These are phyloP conservation scores for Acyrthosiphon pisum DNA, from an alignment of 1,140 invertebrate genomes.

Conservation along the genomic window DNA sequence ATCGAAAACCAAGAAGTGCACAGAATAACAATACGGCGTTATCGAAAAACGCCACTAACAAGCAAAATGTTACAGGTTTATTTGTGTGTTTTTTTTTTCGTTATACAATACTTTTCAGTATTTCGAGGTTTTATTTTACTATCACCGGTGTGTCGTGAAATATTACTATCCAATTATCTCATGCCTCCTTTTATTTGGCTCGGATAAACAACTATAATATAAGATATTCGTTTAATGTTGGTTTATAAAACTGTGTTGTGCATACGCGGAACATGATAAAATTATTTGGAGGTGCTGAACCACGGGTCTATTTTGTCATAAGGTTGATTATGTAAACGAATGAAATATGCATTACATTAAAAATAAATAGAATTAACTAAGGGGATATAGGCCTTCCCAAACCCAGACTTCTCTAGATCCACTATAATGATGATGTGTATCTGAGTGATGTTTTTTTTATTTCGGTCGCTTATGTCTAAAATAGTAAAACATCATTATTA, in stretches of 20 bases:
- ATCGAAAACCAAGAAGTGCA: background rate
- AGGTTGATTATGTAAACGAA: background rate
- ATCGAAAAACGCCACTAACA: background rate
- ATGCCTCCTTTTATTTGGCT: background rate
- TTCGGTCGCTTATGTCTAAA: background rate
- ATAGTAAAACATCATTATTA: background rate
- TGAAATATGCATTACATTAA: background rate
- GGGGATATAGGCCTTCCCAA: background rate
- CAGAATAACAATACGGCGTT: background rate
- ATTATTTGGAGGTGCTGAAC: background rate
- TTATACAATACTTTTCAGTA: background rate
- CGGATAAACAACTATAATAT: background rate
- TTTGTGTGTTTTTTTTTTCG: background rate
- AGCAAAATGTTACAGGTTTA: background rate
- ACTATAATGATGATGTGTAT: background rate
- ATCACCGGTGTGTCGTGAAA: background rate
- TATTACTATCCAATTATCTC: constrained; percentile 3
- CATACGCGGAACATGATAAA: background rate
- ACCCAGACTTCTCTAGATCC: background rate
- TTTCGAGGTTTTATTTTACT: background rate
- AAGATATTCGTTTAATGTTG: background rate
- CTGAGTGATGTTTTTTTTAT: background rate
- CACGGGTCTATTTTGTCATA: background rate
- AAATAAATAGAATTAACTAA: background rate
- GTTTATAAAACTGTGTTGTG: background rate